Conservation (phyloP, 2,888 invertebrate genomes). For the Cantharis rustica region DNA sequence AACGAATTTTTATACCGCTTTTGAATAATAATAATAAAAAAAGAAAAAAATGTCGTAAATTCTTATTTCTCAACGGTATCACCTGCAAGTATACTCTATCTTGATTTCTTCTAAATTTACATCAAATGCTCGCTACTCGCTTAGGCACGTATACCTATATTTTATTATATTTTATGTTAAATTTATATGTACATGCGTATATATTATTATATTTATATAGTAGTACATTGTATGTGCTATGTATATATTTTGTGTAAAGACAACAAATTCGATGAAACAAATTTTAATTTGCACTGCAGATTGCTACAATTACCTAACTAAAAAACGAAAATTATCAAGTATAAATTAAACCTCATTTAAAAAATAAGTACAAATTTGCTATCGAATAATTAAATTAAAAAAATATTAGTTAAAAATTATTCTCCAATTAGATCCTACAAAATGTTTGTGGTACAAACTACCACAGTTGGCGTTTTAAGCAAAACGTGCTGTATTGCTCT, state of each 20-base stretch:
- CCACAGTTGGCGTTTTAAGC: slow-evolving; percentile 40
- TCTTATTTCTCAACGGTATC: neutral
- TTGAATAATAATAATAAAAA: neutral
- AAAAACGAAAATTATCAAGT: neutral
- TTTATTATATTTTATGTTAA: neutral
- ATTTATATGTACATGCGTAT: neutral
- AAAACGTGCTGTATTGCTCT: slow-evolving; percentile 41
- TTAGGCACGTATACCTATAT: neutral
- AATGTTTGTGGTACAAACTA: slow-evolving; percentile 26
- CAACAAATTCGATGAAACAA: too few species aligned
- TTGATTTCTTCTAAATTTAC: neutral
- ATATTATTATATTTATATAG: neutral
- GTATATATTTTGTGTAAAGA: neutral
- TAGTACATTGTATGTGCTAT: neutral
- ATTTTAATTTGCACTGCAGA: neutral
- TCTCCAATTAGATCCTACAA: slow-evolving; percentile 37
- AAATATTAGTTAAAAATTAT: slow-evolving; percentile 32
- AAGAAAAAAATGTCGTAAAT: neutral
- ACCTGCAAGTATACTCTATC: neutral
- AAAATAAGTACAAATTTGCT: neutral
- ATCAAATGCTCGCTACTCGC: neutral
- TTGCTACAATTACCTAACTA: neutral
- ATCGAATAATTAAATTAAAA: neutral
- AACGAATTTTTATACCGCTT: slow-evolving; percentile 2
- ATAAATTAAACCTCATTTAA: neutral